phyloP scores from a whole-genome alignment of 2,888 invertebrate genomes.

The Leptura quadrifasciata region DNA sequence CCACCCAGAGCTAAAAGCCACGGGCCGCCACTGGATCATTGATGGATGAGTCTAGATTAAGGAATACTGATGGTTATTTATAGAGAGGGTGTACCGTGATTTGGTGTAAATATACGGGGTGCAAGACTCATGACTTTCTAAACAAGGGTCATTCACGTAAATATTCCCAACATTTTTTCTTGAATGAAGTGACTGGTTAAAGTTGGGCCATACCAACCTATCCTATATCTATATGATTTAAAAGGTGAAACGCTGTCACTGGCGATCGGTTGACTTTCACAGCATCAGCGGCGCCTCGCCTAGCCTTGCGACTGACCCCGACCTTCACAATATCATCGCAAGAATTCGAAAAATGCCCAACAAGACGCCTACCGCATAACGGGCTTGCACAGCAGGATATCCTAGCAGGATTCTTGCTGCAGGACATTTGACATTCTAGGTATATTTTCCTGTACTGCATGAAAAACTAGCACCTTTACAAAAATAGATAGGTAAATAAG shows the following conservation, averaged over 20 bases:
- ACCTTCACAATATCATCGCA: conserved; percentile 53
- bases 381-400: conserved; percentile 33
- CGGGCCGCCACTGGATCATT: no score
- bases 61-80: no score
- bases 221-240: conserved; percentile 14
- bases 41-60: no score
- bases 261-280: conserved; percentile 51
- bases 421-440: conserved; percentile 23
- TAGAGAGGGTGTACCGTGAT: no score
- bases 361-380: conserved; percentile 37
- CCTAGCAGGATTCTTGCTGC: conserved; percentile 31
- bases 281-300: conserved; percentile 56
- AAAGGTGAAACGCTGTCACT: conserved; percentile 12
- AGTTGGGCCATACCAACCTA: no score
- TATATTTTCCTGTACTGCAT: neutral
- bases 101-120: no score
- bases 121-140: no score
- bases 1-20: no score
- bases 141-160: no score
- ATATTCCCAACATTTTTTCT: no score
- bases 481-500: neutral
- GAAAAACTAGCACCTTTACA: neutral
- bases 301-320: conserved; percentile 55
- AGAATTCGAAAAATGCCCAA: conserved; percentile 50
- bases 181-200: no score